phyloP scores from a whole-genome alignment of 2,888 invertebrate species.

The Oligia strigilis region DNA sequence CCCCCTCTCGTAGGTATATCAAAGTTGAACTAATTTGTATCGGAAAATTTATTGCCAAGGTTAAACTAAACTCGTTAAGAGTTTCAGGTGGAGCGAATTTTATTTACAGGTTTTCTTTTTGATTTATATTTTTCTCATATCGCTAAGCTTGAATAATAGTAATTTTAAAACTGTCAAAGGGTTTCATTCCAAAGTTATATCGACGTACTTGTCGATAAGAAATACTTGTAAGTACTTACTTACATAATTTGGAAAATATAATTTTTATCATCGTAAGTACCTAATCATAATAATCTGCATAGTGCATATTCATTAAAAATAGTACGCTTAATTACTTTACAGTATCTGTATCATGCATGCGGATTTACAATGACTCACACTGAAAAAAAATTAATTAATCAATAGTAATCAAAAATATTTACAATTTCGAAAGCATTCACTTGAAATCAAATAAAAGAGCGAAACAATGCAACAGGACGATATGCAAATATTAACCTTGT shows the following conservation, averaged over 20 bases:
- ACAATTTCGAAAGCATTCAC: background rate
- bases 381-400: background rate
- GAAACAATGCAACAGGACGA: background rate
- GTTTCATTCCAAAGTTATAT: slow-evolving; percentile 53
- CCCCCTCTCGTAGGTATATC: slow-evolving; percentile 73
- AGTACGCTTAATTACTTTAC: slow-evolving; percentile 8
- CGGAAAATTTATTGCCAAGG: slow-evolving; percentile 87
- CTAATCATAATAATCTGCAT: slow-evolving; percentile 6
- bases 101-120: slow-evolving; percentile 81
- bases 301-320: slow-evolving; percentile 32
- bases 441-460: background rate
- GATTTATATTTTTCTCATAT: slow-evolving; percentile 80
- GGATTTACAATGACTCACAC: background rate
- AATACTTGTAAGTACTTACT: slow-evolving; percentile 18
- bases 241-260: slow-evolving; percentile 37
- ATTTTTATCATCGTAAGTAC: slow-evolving; percentile 9
- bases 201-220: slow-evolving; percentile 51
- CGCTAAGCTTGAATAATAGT: slow-evolving; percentile 58
- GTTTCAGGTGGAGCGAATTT: slow-evolving; percentile 83
- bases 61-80: slow-evolving; percentile 88
- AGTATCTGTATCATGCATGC: background rate
- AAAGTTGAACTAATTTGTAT: slow-evolving; percentile 87
- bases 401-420: background rate
- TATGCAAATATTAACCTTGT: background rate
- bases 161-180: slow-evolving; percentile 60